These are phyloP conservation scores for Thereva unica DNA, from an alignment of 2,888 invertebrate genomes.

Conservation along the genomic window DNA sequence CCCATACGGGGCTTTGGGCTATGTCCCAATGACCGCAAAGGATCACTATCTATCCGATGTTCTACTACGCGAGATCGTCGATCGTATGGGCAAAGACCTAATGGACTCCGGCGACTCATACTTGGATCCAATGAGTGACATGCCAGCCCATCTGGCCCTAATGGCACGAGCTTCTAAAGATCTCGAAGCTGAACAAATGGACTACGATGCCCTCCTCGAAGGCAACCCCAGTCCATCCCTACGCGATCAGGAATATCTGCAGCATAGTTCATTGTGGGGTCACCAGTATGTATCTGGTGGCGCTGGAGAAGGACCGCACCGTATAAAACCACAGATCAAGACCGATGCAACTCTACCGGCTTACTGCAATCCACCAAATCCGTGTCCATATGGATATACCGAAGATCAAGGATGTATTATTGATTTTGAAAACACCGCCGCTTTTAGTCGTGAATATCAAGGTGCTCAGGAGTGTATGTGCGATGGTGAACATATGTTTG, in stretches of 20 bases:
- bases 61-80: slow-evolving; percentile 75
- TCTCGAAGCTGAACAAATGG: slow-evolving; percentile 66
- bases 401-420: slow-evolving; percentile 88
- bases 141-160: slow-evolving; percentile 53
- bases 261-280: slow-evolving; percentile 77
- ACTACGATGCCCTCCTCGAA: slow-evolving; percentile 74
- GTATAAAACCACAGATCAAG: slow-evolving; percentile 70
- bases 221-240: slow-evolving; percentile 76
- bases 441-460: slow-evolving; percentile 92
- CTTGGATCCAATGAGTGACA: slow-evolving; percentile 53
- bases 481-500: slow-evolving; percentile 96
- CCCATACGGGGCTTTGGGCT: slow-evolving; percentile 28
- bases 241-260: slow-evolving; percentile 84
- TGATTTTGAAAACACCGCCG: slow-evolving; percentile 92
- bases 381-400: slow-evolving; percentile 91
- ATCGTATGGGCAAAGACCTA: slow-evolving; percentile 77
- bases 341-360: slow-evolving; percentile 92
- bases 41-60: slow-evolving; percentile 72
- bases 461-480: slow-evolving; percentile 95
- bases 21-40: slow-evolving; percentile 52
- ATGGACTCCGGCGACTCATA: slow-evolving; percentile 65
- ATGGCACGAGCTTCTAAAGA: slow-evolving; percentile 64
- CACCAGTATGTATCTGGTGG: slow-evolving; percentile 78
- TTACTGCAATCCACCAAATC: slow-evolving; percentile 99
- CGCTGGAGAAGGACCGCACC: slow-evolving; percentile 67